Evolutionary conservation across 1,140 invertebrate genomes (phyloP).

Genomic region (Cotesia glomerata): DNA sequence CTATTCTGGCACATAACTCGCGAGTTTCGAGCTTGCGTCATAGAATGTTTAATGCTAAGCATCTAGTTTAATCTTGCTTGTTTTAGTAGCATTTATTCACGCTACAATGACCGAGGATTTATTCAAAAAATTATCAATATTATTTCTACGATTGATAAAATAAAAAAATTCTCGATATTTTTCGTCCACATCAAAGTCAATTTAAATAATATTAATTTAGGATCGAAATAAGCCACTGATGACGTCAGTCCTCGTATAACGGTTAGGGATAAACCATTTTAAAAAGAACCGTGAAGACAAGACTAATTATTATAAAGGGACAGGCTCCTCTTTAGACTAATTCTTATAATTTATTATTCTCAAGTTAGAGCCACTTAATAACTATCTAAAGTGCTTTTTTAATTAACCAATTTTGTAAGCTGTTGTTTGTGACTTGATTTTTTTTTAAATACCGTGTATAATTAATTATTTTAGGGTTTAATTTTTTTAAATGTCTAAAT

Average conservation of each 20-base stretch:
- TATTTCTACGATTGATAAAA: not conserved
- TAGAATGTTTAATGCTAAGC: not conserved
- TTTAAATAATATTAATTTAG: not conserved
- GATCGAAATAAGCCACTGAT: not conserved
- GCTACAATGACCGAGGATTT: not conserved
- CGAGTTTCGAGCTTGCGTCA: conserved; percentile 11
- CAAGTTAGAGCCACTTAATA: too few relatives aligned
- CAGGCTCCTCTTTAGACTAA: not conserved
- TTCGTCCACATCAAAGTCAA: too few relatives aligned
- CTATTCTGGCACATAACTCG: conserved; percentile 5
- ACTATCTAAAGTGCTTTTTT: too few relatives aligned
- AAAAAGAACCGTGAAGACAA: conserved; percentile 4
- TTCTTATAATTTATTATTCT: too few relatives aligned
- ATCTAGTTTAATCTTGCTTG: not conserved
- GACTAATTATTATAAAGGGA: not conserved
- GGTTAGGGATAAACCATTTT: conserved; percentile 26
- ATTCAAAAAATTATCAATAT: not conserved
- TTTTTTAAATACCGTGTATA: not conserved
- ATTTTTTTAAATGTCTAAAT: too few relatives aligned
- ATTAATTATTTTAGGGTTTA: not conserved
- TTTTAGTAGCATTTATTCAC: not conserved
- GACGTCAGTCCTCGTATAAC: conserved; percentile 36
- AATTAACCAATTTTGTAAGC: too few relatives aligned
- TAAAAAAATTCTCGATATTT: not conserved
- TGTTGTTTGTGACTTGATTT: too few relatives aligned